Conservation (phyloP, 1,140 invertebrate genomes). For the Achatina immaculata region DNA sequence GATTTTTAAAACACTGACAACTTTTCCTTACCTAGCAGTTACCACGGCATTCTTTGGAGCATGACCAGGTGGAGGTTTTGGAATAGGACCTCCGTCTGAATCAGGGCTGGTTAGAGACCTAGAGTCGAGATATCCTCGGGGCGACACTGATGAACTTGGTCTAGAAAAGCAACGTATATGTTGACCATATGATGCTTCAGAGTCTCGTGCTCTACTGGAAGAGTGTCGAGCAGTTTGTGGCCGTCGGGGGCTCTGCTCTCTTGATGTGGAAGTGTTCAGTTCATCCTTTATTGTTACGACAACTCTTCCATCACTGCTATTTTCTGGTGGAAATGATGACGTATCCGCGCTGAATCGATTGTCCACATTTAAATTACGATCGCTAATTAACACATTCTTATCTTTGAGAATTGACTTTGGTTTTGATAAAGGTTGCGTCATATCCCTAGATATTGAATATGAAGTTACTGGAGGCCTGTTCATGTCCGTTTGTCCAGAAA, state of each 20-base stretch:
- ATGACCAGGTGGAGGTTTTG: constrained; percentile 53
- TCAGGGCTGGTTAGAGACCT: constrained; percentile 18
- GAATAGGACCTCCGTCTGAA: constrained; percentile 36
- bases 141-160: constrained; percentile 3
- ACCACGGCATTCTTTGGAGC: constrained; percentile 54
- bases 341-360: constrained; percentile 29
- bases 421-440: constrained; percentile 1
- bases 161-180: constrained; percentile 37
- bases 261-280: constrained; percentile 12
- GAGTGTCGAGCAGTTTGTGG: constrained; percentile 4
- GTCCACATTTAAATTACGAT: constrained; percentile 39
- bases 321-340: constrained; percentile 6
- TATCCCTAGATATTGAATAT: constrained; percentile 6
- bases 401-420: constrained; percentile 44
- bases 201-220: neutral
- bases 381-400: constrained; percentile 36
- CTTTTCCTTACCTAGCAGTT: constrained; percentile 55
- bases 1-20: too few relatives aligned
- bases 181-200: neutral
- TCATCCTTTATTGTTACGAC: constrained; percentile 34
- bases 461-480: neutral
- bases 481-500: neutral
- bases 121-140: constrained; percentile 12
- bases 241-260: constrained; percentile 32
- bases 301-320: constrained; percentile 14